Evolutionary conservation across 2,797 vertebrate genomes (phyloP), one percentile per base, ranked within the genome.

Genomic region (Alcedo atthis): DNA sequence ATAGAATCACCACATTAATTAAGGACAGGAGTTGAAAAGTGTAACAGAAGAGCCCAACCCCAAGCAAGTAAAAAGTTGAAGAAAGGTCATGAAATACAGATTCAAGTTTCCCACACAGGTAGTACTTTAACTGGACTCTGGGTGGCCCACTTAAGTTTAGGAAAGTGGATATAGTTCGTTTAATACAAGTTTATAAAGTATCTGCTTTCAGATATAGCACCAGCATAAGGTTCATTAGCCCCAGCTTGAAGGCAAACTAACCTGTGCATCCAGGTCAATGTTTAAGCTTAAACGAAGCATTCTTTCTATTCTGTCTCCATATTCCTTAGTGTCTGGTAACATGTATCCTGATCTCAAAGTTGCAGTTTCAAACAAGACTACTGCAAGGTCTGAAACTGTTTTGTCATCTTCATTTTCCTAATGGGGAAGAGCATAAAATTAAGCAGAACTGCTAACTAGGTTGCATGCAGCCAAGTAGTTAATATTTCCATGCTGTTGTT

Each of bases 271-370:
- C 51, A 98, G 97, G 78, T 98, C 98, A 57, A 99, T 97, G 33
- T 99, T 99, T 96, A 99, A 98, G 93, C 99, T 99, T 75, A 99
- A 98, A 64, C 99, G 98, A 74, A 99, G 98, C 99, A 99, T 99
- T 84, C 99, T 98, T 98, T 99, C 99, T 97, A 99, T 99, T 92
- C 99, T 96, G 4, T 99, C 98, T 61, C 99, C 99, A 0, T 99
- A 99, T 28, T 98, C 98, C 89, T 99, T 99, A 6, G 99, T 99
- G 97, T 99, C 99, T 16, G 97, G 96, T 78, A 99, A 97, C 95
- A 99, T 98, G 93, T 99, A 99, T 7, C 99, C 99, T 16, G 99
- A 99, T 59, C 99, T 98, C 93, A 99, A 95, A 4, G 99, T 99
- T 42, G 99, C 99, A 1, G 99, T 99, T 97, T 99, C 99, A 89